Percentiles rank a stretch among this genome's conserved stretches.
These are phyloP conservation scores for Tauraco erythrolophus DNA, from an alignment of 2,113 vertebrate species.

Conservation along the genomic window DNA sequence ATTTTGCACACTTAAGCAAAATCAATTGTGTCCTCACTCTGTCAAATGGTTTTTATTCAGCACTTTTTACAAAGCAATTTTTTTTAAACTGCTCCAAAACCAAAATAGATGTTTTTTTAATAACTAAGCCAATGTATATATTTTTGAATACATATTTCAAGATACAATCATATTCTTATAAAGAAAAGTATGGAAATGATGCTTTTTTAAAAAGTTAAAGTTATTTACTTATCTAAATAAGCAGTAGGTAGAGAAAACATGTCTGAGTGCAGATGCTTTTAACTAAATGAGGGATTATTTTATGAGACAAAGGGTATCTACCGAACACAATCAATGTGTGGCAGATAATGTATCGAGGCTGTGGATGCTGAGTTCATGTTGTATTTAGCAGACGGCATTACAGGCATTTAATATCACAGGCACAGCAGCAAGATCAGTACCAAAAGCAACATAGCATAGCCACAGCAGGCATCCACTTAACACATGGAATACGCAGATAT, in stretches of 20 bases:
- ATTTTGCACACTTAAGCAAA: slow-evolving; percentile 12
- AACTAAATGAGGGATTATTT: not conserved
- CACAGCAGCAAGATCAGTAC: not conserved
- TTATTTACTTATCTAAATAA: not conserved
- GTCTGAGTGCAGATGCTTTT: not conserved
- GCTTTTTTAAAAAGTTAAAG: not conserved
- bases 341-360: not conserved
- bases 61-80: not conserved
- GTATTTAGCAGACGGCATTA: not conserved
- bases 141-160: not conserved
- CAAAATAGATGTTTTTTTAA: not conserved
- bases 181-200: not conserved
- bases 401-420: not conserved
- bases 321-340: not conserved
- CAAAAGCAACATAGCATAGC: not conserved
- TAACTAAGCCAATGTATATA: not conserved
- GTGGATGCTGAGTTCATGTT: not conserved
- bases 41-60: not conserved
- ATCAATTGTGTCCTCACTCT: not conserved
- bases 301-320: not conserved
- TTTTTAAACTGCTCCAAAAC: not conserved
- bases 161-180: not conserved
- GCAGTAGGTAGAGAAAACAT: not conserved
- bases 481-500: not conserved
- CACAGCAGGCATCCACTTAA: fast-evolving